Conservation (phyloP, 2,888 invertebrate species). For the Bellardia pandia region DNA sequence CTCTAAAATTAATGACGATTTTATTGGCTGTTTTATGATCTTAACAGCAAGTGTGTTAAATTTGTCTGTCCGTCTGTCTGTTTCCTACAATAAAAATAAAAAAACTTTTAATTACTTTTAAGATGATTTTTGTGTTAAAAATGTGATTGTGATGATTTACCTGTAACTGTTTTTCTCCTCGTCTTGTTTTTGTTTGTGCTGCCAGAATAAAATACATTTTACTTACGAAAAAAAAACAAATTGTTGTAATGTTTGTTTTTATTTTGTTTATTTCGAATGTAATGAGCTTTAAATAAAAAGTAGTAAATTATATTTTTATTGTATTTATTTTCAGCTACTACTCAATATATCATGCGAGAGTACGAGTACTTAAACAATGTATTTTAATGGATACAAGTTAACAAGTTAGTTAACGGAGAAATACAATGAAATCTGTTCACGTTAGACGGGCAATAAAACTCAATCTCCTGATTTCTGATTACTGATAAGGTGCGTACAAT, state of each 20-base stretch:
- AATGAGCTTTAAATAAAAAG: slow-evolving; percentile 68
- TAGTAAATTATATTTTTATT: slow-evolving; percentile 64
- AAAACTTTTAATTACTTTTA: slow-evolving; percentile 31
- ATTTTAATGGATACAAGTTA: slow-evolving; percentile 39
- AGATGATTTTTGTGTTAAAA: slow-evolving; percentile 7
- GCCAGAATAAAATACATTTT: slow-evolving; percentile 13
- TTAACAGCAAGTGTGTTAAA: slow-evolving; percentile 5
- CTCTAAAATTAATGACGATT: slow-evolving; percentile 18
- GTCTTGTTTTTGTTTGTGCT: background rate
- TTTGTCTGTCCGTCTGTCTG: background rate
- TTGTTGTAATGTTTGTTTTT: slow-evolving; percentile 26
- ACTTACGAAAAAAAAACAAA: slow-evolving; percentile 32
- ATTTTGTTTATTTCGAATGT: slow-evolving; percentile 51
- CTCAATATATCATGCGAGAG: slow-evolving; percentile 7
- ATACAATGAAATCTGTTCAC: slow-evolving; percentile 63
- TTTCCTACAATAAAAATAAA: slow-evolving; percentile 2
- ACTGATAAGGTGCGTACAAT: slow-evolving; percentile 74
- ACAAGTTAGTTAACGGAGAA: slow-evolving; percentile 9
- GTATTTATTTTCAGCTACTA: slow-evolving; percentile 41
- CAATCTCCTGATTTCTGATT: slow-evolving; percentile 74
- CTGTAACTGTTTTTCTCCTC: background rate
- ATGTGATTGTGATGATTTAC: slow-evolving; percentile 12
- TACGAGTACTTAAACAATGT: slow-evolving; percentile 40
- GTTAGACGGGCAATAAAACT: slow-evolving; percentile 57
- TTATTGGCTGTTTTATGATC: slow-evolving; percentile 15